Conservation (phyloP, 2,888 invertebrate genomes). For the Alviniconcha strummeri region DNA sequence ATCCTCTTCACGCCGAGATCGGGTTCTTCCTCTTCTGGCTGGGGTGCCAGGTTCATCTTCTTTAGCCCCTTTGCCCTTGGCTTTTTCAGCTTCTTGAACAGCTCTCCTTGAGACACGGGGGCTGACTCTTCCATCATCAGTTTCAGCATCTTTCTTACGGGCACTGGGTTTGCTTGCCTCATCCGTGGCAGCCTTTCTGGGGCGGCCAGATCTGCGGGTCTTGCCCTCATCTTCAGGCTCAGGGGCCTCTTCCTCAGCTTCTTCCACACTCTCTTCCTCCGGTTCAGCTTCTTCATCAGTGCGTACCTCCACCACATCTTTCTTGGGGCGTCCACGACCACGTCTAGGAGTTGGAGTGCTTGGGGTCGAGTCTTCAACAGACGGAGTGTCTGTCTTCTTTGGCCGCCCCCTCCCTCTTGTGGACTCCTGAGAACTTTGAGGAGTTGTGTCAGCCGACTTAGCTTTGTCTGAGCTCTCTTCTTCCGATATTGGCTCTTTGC, state of each 20-base stretch:
- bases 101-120: slow-evolving; percentile 18
- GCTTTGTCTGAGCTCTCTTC: slow-evolving; percentile 37
- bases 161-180: slow-evolving; percentile 12
- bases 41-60: slow-evolving; percentile 5
- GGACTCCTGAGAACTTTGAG: slow-evolving; percentile 32
- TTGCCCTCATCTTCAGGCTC: slow-evolving; percentile 33
- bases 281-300: slow-evolving; percentile 38
- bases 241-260: slow-evolving; percentile 30
- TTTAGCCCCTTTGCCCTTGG: not conserved
- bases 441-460: slow-evolving; percentile 29
- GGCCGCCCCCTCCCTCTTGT: slow-evolving; percentile 45
- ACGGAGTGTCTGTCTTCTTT: slow-evolving; percentile 41
- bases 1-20: slow-evolving; percentile 31
- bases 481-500: slow-evolving; percentile 42
- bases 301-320: slow-evolving; percentile 35
- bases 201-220: slow-evolving; percentile 18
- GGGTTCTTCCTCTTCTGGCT: slow-evolving; percentile 10
- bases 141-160: slow-evolving; percentile 10
- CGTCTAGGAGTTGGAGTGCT: slow-evolving; percentile 40
- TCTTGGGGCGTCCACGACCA: slow-evolving; percentile 47
- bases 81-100: slow-evolving; percentile 23
- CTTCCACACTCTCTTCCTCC: slow-evolving; percentile 30
- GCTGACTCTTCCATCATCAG: slow-evolving; percentile 23
- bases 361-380: slow-evolving; percentile 34
- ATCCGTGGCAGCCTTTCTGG: not conserved